Evolutionary conservation across 2,113 vertebrate species (phyloP).

Genomic region (Dasyprocta punctata): DNA sequence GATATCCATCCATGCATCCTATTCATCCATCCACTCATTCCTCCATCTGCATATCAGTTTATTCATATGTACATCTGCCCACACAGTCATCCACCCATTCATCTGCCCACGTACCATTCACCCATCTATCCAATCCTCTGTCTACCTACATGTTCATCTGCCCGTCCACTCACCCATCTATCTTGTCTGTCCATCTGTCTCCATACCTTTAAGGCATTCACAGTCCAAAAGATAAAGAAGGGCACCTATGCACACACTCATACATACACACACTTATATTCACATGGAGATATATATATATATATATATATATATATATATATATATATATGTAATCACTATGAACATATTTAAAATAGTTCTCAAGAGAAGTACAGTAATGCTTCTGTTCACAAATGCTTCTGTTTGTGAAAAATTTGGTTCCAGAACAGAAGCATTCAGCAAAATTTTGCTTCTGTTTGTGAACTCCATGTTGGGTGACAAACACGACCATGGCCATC

Average conservation of each 20-base stretch:
- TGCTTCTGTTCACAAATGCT: not conserved
- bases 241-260: not conserved
- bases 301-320: too few relatives aligned
- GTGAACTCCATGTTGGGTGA: not conserved
- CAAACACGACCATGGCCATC: not conserved
- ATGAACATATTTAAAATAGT: not conserved
- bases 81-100: not conserved
- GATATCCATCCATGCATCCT: not conserved
- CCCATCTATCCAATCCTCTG: not conserved
- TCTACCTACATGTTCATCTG: not conserved
- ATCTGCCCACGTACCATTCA: not conserved
- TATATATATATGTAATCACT: not conserved
- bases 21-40: not conserved
- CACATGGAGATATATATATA: not conserved
- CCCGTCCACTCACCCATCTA: too few relatives aligned
- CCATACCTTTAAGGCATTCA: not conserved
- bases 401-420: not conserved
- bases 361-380: not conserved
- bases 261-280: accelerated
- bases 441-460: not conserved
- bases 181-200: not conserved
- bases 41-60: not conserved
- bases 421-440: not conserved
- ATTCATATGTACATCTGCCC: not conserved
- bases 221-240: not conserved